Percentiles rank a stretch among this genome's conserved stretches.
Evolutionary conservation across 1,140 invertebrate genomes (phyloP).

Genomic region (Lepidotrigona ventralis): DNA sequence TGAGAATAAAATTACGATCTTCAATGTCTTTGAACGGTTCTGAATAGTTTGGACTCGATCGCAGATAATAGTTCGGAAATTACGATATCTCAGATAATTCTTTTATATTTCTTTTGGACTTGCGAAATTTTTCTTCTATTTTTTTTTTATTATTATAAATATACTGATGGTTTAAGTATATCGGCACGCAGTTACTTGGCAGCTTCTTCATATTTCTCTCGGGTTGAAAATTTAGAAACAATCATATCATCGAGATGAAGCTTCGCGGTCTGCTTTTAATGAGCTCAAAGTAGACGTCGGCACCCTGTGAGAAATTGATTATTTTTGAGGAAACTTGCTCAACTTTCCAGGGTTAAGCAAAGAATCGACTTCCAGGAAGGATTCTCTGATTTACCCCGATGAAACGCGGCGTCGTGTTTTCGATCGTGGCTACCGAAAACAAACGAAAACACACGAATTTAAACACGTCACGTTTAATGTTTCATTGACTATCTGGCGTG

Average conservation of each 20-base stretch:
- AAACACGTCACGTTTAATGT: neutral
- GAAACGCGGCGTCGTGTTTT: too few species aligned
- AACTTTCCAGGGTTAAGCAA: conserved; percentile 3
- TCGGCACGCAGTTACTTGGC: too few species aligned
- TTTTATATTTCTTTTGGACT: too few species aligned
- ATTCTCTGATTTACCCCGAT: neutral
- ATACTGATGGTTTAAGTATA: too few species aligned
- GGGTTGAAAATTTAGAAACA: too few species aligned
- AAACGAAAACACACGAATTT: neutral
- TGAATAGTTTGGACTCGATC: too few species aligned
- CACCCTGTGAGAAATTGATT: neutral
- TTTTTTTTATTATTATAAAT: neutral
- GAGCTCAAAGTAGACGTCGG: neutral
- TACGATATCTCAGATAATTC: too few species aligned
- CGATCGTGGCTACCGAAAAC: neutral
- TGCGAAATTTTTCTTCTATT: neutral
- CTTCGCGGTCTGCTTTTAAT: neutral
- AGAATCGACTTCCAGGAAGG: conserved; percentile 9
- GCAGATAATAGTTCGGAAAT: too few species aligned
- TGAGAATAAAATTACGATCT: too few species aligned
- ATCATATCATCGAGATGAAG: neutral
- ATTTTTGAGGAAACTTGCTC: neutral
- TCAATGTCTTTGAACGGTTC: too few species aligned
- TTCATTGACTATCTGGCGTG: neutral
- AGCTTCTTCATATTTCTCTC: too few species aligned